Evolutionary conservation across 53 echinoderm and acorn worm genomes (phyloP).

Genomic region (Mesocentrotus franciscanus): DNA sequence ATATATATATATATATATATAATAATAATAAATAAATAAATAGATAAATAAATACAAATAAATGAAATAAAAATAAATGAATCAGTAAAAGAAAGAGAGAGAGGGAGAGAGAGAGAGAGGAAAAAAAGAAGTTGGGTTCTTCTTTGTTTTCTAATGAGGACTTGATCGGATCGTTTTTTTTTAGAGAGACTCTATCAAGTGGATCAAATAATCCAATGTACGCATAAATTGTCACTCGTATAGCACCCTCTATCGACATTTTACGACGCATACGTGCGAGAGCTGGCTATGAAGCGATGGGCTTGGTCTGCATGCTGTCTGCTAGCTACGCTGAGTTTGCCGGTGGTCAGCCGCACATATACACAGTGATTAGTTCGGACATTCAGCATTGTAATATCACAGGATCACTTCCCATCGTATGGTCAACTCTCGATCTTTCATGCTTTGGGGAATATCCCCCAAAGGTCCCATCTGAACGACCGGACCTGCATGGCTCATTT

Average conservation of each 20-base stretch:
- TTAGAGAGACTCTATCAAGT: no score
- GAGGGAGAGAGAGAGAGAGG: no score
- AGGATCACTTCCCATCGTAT: background rate
- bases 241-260: background rate
- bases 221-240: background rate
- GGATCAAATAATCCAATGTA: background rate
- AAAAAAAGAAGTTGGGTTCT: no score
- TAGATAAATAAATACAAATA: no score
- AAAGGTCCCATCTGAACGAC: background rate
- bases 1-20: no score
- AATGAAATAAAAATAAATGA: no score
- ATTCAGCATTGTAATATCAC: background rate
- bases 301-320: background rate
- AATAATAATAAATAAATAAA: no score
- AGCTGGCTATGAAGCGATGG: background rate
- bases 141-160: no score
- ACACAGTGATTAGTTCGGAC: background rate
- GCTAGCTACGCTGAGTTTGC: background rate
- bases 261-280: background rate
- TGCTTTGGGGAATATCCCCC: conserved; percentile 26
- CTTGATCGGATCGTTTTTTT: no score
- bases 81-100: no score
- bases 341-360: background rate
- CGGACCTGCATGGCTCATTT: background rate
- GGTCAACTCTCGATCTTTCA: background rate